Conservation (phyloP, 2,113 vertebrate species). For the Myotis davidii region DNA sequence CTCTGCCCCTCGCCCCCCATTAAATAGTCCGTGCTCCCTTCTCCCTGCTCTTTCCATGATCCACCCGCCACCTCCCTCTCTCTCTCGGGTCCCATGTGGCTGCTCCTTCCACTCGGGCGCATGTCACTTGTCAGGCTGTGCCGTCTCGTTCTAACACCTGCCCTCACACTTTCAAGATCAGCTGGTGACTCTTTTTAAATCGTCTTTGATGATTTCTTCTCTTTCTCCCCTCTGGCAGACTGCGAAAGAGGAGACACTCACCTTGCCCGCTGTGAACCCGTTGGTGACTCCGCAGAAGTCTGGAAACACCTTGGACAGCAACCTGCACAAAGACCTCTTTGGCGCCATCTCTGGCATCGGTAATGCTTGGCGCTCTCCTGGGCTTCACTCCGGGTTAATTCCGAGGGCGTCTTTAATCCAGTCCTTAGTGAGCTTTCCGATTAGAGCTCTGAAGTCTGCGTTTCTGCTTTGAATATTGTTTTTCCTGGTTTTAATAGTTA, state of each 20-base stretch:
- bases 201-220: background rate
- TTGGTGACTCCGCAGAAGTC: slow-evolving; percentile 94
- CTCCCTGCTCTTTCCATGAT: background rate
- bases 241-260: slow-evolving; percentile 90
- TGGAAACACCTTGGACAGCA: slow-evolving; percentile 91
- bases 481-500: background rate
- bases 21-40: background rate
- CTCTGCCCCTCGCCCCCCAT: background rate
- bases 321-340: slow-evolving; percentile 96
- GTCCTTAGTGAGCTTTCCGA: background rate
- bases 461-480: slow-evolving; percentile 5
- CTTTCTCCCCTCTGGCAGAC: slow-evolving; percentile 84
- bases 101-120: background rate
- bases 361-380: slow-evolving; percentile 73
- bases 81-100: fast-evolving
- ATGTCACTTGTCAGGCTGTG: background rate
- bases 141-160: background rate
- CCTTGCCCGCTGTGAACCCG: slow-evolving; percentile 83
- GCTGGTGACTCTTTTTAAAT: background rate
- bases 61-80: fast-evolving
- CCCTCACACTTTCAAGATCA: background rate
- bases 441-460: background rate
- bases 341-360: slow-evolving; percentile 98
- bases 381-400: background rate
- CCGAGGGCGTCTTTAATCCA: background rate